Evolutionary conservation across 2,888 invertebrate genomes (phyloP), one percentile per base, ranked within the genome.

Genomic region (Cistogaster globosa): DNA sequence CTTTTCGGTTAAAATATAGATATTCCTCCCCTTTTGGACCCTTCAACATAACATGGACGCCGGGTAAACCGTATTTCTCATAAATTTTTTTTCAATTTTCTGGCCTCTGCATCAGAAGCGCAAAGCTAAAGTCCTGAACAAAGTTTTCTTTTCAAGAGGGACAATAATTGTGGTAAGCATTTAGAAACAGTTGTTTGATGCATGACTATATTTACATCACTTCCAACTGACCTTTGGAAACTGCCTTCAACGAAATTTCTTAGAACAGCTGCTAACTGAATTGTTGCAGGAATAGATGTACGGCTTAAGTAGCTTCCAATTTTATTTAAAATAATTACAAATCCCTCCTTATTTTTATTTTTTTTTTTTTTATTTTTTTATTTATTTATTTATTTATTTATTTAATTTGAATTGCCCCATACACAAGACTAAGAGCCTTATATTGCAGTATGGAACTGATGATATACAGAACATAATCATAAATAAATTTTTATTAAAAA

Each of bases 1-100:
- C 63, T 42, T 65, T 67, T 22, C 67, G 8, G 36, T 67, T 67
- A 16, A 36, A 53, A 36, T 32, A 67, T 18, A 67, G 18, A 14
- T 67, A 5, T 9, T 45, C 14, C 32, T 53, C 36, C 9, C 11
- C n/a, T n/a, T n/a, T n/a, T n/a, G n/a, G n/a, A n/a, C n/a, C n/a
- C n/a, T n/a, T n/a, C n/a, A n/a, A n/a, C n/a, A 36, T 53, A n/a
- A 36, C 67, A 55, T 22, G 4, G 3, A 55, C 22, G 11, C 22
- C 55, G 20, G 55, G 55, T 12, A 55, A 22, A 11, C 22, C 55
- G 9, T 22, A 22, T 12, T 55, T 55, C 22, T 55, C 22, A 53
- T 1, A 51, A 51, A 18, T 7, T 1, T 1, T 51, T n/a, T 51
- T 51, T 18, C n/a, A 7, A 51, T 51, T 6, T 16, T 16, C 2